Base-by-base conservation (phyloP, 2,113 vertebrate species). In the Sphaerodactylus townsendi region DNA sequence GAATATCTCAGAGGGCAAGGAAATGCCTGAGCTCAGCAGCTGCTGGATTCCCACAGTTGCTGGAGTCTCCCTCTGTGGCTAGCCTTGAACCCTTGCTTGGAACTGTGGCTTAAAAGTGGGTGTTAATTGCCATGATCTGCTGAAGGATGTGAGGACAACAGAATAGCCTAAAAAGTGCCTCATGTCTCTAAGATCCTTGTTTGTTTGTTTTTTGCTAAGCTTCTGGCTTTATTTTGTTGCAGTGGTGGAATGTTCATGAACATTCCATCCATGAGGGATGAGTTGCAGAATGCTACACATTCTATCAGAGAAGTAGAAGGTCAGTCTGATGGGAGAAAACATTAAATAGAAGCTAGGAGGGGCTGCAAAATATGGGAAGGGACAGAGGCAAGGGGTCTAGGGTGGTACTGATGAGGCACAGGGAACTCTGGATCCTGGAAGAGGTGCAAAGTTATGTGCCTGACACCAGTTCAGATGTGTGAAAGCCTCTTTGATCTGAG, bases 1-100 rank as follows among this genome's bases (percentile, higher is more conserved):
- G 0, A 81, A 83, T 0, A 0, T 69, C 0, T 83, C 70, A 4
- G 44, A 85, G 88, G 85, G 77, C 87, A 70, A 91, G 91, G 85
- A 25, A 33, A 37, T 2, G 64, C 48, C 75, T 56, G 65, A 28
- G 28, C 25, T 9, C 7, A 19, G n/a, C 14, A 4, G 33, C 71
- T 13, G 48, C n/a, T 41, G 64, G 50, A 25, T 84, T 77, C 74
- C 82, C 82, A 75, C 48, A 17, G 28, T 33, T 25, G 19, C 37
- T 75, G 65, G 37, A 41, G 35, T 28, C 65, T 33, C 64, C 30
- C 6, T 2, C 4, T 6, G 1, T 10, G 30, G 9, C 46, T 1
- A 30, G 46, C n/a, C n/a, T 30, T 1, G 30, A 25, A n/a, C 33
- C 21, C 6, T 21, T 30, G 48, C 73, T 19, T n/a, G 19, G 66